Conservation (phyloP, 2,113 vertebrate genomes). For the Anser cygnoides region DNA sequence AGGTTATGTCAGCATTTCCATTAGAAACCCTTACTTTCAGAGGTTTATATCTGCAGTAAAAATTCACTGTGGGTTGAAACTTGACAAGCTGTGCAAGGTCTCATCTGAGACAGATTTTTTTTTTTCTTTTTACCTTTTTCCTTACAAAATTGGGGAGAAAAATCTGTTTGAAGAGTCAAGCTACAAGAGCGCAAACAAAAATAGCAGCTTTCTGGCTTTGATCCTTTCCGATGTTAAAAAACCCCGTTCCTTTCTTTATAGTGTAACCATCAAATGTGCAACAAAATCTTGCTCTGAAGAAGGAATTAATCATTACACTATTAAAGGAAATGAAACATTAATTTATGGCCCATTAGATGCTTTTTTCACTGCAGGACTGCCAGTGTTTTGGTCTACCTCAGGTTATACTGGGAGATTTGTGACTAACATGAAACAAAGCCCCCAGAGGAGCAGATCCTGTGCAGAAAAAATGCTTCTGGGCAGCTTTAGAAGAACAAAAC, state of each 20-base stretch:
- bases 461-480: slow-evolving; percentile 29
- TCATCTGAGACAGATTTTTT: slow-evolving; percentile 32
- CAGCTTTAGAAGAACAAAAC: slow-evolving; percentile 34
- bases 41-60: slow-evolving; percentile 66
- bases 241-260: neutral
- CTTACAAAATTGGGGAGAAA: slow-evolving; percentile 42
- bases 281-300: slow-evolving; percentile 45
- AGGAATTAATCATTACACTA: slow-evolving; percentile 57
- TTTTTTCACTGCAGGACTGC: slow-evolving; percentile 48
- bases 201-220: slow-evolving; percentile 54
- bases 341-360: slow-evolving; percentile 63
- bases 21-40: slow-evolving; percentile 45
- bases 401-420: slow-evolving; percentile 45
- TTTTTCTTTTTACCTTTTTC: slow-evolving; percentile 33
- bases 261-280: slow-evolving; percentile 23
- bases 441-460: slow-evolving; percentile 23
- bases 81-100: slow-evolving; percentile 62
- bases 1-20: slow-evolving; percentile 71
- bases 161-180: slow-evolving; percentile 52
- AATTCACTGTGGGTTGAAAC: slow-evolving; percentile 59
- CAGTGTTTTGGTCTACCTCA: slow-evolving; percentile 46
- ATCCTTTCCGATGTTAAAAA: slow-evolving; percentile 4
- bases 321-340: slow-evolving; percentile 69
- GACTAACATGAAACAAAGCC: slow-evolving; percentile 50
- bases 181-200: slow-evolving; percentile 59